Conservation (phyloP, 2,888 invertebrate species). For the Pecten maximus region DNA sequence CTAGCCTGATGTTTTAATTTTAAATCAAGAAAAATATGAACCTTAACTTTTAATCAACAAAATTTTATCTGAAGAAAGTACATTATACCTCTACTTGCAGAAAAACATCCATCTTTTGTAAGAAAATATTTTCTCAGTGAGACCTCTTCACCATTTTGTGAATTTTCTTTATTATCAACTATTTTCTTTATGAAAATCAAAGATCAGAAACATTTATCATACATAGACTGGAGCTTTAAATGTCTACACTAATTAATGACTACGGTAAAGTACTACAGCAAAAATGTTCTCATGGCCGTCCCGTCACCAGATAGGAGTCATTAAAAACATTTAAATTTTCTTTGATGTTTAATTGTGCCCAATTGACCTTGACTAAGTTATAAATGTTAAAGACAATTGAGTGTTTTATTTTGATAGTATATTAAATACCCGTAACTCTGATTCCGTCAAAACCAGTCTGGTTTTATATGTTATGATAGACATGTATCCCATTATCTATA, state of each 20-base stretch:
- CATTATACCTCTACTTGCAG: too few relatives aligned
- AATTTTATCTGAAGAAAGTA: too few relatives aligned
- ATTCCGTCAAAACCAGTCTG: background rate
- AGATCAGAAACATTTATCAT: background rate
- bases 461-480: background rate
- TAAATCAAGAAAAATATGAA: too few relatives aligned
- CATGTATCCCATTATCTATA: background rate
- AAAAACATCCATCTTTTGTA: too few relatives aligned
- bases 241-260: background rate
- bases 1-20: too few relatives aligned
- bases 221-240: background rate
- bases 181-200: too few relatives aligned
- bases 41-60: too few relatives aligned
- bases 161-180: too few relatives aligned
- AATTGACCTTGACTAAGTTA: conserved; percentile 5
- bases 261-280: background rate
- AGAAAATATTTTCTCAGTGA: too few relatives aligned
- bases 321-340: background rate
- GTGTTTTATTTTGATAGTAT: background rate
- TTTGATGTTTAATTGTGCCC: conserved; percentile 14
- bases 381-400: background rate
- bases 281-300: background rate
- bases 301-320: background rate
- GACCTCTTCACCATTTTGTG: too few relatives aligned
- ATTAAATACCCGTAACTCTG: background rate